Base-by-base conservation (phyloP, 2,888 invertebrate species). In the Pandemis corylana region DNA sequence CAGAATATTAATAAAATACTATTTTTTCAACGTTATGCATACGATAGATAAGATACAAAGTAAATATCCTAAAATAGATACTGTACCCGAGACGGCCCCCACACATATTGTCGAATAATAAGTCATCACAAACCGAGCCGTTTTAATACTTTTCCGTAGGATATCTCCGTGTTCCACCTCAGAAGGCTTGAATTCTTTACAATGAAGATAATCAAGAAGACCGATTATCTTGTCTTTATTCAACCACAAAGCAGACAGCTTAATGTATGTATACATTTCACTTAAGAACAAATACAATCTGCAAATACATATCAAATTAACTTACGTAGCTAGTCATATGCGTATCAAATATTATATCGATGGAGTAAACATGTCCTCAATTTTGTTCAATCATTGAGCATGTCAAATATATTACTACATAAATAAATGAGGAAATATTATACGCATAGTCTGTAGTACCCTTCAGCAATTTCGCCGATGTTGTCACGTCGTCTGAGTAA, bases 401-500 rank as follows among this genome's bases (percentile, higher is more conserved):
- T 80, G 81, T 79, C 72, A 80, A 84, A 82, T 80, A 78, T 77
- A 78, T 79, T 78, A 76, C 61, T 49, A 46, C 46, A 10, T 12
- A 71, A 77, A 76, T 75, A 81, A 83, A 81, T 78, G 77, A 72
- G 70, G 70, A 82, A 80, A 82, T 80, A 82, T 49, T 41, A 67
- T 15, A 10, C 28, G 12, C 28, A 56, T 51, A 67, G 76, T 76
- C 90, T 59, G 59, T 28, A 28, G 28, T 59, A 94, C 94, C 94
- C 94, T 85, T 91, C 94, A 78, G 94, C 94, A 80, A 96, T 95
- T 82, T 95, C 95, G 73, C 95, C 96, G 80, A 96, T 95, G 82
- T 95, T 95, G 81, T 95, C 95, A 72, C 94, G 93, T 79, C 96
- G 96, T 89, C 95, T 95, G 76, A 96, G 95, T 82, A 96, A 96